A percentile compares a stretch with the other conserved stretches of the same genome.
These are phyloP conservation scores for Ictalurus punctatus DNA, from an alignment of 2,113 vertebrate genomes.

Conservation along the genomic window DNA sequence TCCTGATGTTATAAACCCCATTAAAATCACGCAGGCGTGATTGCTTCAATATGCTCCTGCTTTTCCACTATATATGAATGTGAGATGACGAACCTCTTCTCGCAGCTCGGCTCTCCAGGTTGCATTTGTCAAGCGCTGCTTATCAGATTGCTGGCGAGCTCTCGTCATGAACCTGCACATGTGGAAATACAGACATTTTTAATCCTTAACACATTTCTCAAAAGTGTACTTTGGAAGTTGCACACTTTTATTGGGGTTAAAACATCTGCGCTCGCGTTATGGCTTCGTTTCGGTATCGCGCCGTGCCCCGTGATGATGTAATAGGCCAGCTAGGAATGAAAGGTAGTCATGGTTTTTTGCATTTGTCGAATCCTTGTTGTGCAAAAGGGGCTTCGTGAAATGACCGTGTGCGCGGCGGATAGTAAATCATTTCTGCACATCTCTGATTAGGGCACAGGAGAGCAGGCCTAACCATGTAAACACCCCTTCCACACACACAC, in stretches of 20 bases:
- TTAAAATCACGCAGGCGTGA: slow-evolving; percentile 63
- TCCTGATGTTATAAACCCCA: slow-evolving; percentile 67
- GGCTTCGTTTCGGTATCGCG: not conserved
- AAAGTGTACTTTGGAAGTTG: not conserved
- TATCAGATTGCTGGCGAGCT: slow-evolving; percentile 66
- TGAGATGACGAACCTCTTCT: not conserved
- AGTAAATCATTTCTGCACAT: slow-evolving; percentile 57
- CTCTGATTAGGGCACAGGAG: slow-evolving; percentile 68
- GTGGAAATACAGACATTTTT: slow-evolving; percentile 52
- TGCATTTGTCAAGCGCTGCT: slow-evolving; percentile 59
- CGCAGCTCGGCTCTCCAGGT: slow-evolving; percentile 53
- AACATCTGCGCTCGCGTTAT: not conserved
- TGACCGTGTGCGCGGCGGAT: slow-evolving; percentile 4
- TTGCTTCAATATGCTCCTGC: slow-evolving; percentile 70
- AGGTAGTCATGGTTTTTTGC: slow-evolving; percentile 16
- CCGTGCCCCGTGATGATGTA: slow-evolving; percentile 6
- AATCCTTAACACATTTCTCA: slow-evolving; percentile 19
- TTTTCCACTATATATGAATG: slow-evolving; percentile 34
- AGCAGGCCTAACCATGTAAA: slow-evolving; percentile 68
- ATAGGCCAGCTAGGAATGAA: slow-evolving; percentile 29
- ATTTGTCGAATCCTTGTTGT: not conserved
- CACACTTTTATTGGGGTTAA: slow-evolving; percentile 17
- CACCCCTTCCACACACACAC: slow-evolving; percentile 64
- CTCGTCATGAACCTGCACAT: slow-evolving; percentile 64
- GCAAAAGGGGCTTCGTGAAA: not conserved